Evolutionary conservation across 2,113 vertebrate species (phyloP).

Genomic region (Tiliqua scincoides): DNA sequence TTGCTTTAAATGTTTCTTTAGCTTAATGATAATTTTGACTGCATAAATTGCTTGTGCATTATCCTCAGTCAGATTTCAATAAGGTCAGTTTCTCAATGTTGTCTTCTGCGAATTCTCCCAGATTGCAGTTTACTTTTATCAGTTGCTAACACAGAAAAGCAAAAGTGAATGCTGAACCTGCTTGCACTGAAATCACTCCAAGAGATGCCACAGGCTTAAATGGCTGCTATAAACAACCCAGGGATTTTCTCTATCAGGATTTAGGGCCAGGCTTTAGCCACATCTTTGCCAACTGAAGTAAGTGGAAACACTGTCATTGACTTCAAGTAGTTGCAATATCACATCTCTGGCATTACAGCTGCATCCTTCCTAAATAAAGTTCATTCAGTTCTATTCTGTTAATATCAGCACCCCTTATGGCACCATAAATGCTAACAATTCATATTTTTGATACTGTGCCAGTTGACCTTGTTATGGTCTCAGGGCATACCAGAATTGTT

Average conservation of each 20-base stretch:
- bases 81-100: not conserved
- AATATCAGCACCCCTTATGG: not conserved
- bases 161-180: not conserved
- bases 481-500: constrained; percentile 11
- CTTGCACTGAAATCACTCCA: not conserved
- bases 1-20: not conserved
- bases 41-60: not conserved
- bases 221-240: constrained; percentile 1
- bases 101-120: not conserved
- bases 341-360: not conserved
- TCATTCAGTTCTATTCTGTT: not conserved
- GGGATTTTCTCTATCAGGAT: not conserved
- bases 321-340: not conserved
- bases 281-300: not conserved
- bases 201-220: accelerated
- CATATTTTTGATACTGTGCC: not conserved
- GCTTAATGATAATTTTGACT: not conserved
- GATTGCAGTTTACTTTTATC: not conserved
- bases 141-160: not conserved
- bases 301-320: not conserved
- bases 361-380: not conserved
- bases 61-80: constrained; percentile 1
- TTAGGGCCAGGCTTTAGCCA: not conserved
- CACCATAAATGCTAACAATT: not conserved
- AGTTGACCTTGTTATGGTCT: not conserved